Evolutionary conservation across 2,888 invertebrate species (phyloP), one percentile per base, ranked within the genome.

Genomic region (Troides aeacus): DNA sequence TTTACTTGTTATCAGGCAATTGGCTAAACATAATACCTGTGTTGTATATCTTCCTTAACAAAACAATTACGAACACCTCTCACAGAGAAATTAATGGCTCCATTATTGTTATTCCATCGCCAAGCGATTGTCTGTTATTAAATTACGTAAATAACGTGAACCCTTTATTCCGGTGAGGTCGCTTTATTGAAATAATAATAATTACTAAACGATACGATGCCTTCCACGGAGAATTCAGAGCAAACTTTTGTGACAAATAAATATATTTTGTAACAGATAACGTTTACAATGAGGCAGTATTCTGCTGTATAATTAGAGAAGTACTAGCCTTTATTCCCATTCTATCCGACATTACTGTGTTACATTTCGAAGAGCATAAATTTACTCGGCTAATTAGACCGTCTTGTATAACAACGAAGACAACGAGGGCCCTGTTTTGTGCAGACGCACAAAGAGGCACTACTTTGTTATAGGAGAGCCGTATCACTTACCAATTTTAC

Each of bases 41-140:
- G 42, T 8, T 65, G 59, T 65, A 58, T 64, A 58, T 65, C 24
- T 8, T 17, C 21, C n/a, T 21, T 24, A 58, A 65, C 42, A 59
- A 39, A 65, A 42, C 46, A 65, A 65, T 65, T 65, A 59, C 39
- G 65, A 65, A 59, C 21, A 24, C 39, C 58, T 65, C 30, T 46
- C 60, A 7, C 60, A 8, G 50, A 59, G 46, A 59, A 59, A 65
- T 65, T 65, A 65, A 65, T 65, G 46, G 50, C 64, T 58, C 56
- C n/a, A 58, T 58, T 65, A 65, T 65, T 64, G 57, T 42, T 59
- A 65, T 65, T 65, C 46, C 58, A 30, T 65, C 24, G 59, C 23
- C 23, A 36, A 58, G 24, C 24, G 57, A 57, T 65, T 59, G 39
- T 65, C 59, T 65, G 59, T 56, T 65, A 65, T 65, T 18, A 21